A percentile compares a stretch with the other conserved stretches of the same genome.
These are phyloP conservation scores for Aythya baeri DNA, from an alignment of 2,113 vertebrate genomes.

Conservation along the genomic window DNA sequence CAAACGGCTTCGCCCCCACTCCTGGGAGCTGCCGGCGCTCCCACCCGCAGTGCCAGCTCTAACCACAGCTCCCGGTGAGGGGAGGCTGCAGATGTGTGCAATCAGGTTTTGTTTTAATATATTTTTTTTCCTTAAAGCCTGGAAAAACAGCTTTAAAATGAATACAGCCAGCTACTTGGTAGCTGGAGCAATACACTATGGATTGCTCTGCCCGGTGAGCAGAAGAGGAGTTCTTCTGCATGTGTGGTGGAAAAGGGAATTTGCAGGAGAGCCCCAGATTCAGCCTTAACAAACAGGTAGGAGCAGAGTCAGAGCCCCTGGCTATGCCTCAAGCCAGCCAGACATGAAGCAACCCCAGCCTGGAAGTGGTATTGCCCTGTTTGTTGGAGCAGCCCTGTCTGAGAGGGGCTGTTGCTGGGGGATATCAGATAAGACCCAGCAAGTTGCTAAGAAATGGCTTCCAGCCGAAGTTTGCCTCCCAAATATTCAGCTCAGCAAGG, in stretches of 20 bases:
- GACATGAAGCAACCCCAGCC: not conserved
- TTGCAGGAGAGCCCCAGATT: not conserved
- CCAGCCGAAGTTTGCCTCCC: not conserved
- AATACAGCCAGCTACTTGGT: not conserved
- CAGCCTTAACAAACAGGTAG: not conserved
- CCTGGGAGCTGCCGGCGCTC: not conserved
- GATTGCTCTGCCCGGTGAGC: not conserved
- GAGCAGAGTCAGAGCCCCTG: not conserved
- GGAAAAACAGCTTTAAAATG: not conserved
- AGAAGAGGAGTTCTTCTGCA: not conserved
- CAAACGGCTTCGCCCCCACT: not conserved
- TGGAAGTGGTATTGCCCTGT: not conserved
- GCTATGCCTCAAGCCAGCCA: not conserved
- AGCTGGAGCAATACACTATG: not conserved
- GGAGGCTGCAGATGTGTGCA: fast-evolving
- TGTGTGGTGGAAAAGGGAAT: not conserved
- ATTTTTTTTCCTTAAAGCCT: slow-evolving; percentile 10
- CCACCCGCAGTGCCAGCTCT: fast-evolving
- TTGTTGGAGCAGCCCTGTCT: not conserved
- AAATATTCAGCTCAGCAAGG: not conserved
- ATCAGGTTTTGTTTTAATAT: not conserved
- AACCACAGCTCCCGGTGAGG: fast-evolving
- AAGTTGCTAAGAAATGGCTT: not conserved
- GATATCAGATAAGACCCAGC: not conserved
- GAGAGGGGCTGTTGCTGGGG: not conserved